Base-by-base conservation (phyloP, 2,888 invertebrate species). In the Chloroclystis v-ata region DNA sequence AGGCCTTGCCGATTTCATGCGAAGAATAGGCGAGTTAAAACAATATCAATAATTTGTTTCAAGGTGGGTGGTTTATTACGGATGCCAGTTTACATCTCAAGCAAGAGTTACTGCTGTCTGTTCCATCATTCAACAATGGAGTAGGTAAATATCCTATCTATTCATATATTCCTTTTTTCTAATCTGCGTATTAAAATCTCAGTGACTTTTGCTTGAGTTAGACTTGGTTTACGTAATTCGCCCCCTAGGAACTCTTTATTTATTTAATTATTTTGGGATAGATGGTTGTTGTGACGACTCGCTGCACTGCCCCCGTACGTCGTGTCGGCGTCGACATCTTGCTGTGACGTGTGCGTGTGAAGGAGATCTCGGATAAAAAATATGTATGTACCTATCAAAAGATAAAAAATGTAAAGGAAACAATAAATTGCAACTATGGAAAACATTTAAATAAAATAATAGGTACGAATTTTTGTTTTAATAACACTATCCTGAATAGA, bases 21-120 rank as follows among this genome's bases (percentile, higher is more conserved):
- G 63, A 72, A 74, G 75, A 72, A 74, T 82, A 75, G 78, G 81
- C 75, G 69, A 78, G 80, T 77, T 75, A 43, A 58, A 63, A 59
- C 59, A 60, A 56, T 52, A 67, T 57, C 59, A 72, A 60, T 14
- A 33, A 16, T 33, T 33, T 33, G 33, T 33, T 24, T 28, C 33
- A 37, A 49, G 32, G 37, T 37, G 38, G 48, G 43, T 48, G 43
- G n/a, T 41, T 20, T 30, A 43, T 39, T 37, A 25, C 47, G 38
- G 13, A 33, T 47, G 24, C 43, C 38, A 42, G 42, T 38, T 28
- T 8, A 29, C 33, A 38, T 33, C 43, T 47, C 32, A 30, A 30
- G 30, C 13, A 13, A 13, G 6, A 30, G 30, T 30, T 30, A 30
- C 30, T 30, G 30, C n/a, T n/a, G n/a, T n/a, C n/a, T n/a, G n/a